These are phyloP conservation scores for Pheosia tremula DNA, from an alignment of 2,888 invertebrate genomes.

Conservation along the genomic window DNA sequence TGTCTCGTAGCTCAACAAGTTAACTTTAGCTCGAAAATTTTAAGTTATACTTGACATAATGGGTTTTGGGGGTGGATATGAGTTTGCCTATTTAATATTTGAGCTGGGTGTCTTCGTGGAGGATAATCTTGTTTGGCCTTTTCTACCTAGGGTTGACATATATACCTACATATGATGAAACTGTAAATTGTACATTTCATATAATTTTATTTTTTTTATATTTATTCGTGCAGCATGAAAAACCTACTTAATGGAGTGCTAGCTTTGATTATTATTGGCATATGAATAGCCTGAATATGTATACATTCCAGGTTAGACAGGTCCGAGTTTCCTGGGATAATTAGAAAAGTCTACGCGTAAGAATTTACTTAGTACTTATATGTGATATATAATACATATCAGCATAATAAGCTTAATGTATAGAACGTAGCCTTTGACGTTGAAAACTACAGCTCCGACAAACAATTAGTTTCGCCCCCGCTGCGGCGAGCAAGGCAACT, in stretches of 20 bases:
- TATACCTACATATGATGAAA: neutral
- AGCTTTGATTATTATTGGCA: neutral
- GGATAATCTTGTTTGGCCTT: constrained; percentile 2
- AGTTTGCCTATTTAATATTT: constrained; percentile 23
- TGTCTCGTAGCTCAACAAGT: constrained; percentile 73
- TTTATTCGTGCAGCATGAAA: too few relatives aligned
- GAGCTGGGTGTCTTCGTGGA: constrained; percentile 9
- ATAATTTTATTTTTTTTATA: too few relatives aligned
- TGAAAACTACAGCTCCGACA: neutral
- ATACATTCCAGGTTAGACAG: too few relatives aligned
- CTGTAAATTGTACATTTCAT: too few relatives aligned
- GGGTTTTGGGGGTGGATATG: constrained; percentile 26
- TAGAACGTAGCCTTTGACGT: constrained; percentile 5
- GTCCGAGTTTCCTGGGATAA: neutral
- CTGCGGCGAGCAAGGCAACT: constrained; percentile 4
- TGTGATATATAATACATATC: too few relatives aligned
- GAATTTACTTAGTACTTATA: too few relatives aligned
- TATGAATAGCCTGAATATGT: too few relatives aligned
- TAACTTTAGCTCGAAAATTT: constrained; percentile 58
- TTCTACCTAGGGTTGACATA: neutral
- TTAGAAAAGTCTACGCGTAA: too few relatives aligned
- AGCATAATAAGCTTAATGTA: neutral
- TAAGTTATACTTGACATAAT: constrained; percentile 54
- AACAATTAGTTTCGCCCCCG: constrained; percentile 11
- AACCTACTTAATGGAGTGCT: too few relatives aligned